These are phyloP conservation scores for Oreochromis mossambicus DNA, from an alignment of 2,797 vertebrate genomes.

Conservation along the genomic window DNA sequence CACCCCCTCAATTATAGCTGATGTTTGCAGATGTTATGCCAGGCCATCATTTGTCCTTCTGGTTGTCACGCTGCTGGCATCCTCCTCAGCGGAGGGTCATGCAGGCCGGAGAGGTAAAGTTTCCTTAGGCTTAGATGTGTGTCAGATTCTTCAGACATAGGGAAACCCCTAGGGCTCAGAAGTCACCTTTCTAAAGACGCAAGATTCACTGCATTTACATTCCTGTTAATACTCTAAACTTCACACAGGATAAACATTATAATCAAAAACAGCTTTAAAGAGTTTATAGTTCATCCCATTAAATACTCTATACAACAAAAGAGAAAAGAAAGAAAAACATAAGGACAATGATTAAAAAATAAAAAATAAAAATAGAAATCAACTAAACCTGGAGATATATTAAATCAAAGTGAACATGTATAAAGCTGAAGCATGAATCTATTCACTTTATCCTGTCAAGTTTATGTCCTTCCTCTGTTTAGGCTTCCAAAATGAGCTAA, in stretches of 20 bases:
- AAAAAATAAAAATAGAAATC: neutral
- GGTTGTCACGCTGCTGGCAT: neutral
- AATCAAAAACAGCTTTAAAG: neutral
- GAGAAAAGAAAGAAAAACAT: neutral
- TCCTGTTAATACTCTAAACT: neutral
- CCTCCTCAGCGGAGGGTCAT: neutral
- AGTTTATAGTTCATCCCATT: neutral
- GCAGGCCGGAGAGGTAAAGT: neutral
- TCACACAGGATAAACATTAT: neutral
- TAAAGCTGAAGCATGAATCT: neutral
- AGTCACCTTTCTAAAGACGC: neutral
- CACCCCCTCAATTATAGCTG: neutral
- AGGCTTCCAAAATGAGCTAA: neutral
- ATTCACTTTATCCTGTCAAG: accelerated
- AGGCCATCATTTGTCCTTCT: neutral
- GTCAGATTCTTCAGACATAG: neutral
- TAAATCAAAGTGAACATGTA: neutral
- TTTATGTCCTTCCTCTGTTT: neutral
- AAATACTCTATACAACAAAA: neutral
- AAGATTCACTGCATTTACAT: neutral
- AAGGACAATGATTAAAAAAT: neutral
- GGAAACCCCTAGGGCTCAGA: neutral
- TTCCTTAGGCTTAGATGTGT: neutral
- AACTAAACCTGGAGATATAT: neutral
- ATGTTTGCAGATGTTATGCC: constrained; percentile 13